phyloP scores from a whole-genome alignment of 2,888 invertebrate genomes.

The Patella pellucida region DNA sequence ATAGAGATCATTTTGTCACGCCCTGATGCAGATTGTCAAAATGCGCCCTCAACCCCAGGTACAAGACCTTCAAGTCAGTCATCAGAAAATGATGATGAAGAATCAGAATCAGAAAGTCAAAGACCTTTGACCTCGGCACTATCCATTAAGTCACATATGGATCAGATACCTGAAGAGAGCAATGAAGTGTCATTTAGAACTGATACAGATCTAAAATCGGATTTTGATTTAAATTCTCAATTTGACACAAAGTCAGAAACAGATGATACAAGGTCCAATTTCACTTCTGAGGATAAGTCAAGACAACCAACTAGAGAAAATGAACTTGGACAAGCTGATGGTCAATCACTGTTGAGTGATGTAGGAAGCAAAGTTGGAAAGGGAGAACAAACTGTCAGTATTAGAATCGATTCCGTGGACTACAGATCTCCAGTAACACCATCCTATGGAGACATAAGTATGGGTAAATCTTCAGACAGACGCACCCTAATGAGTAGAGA shows the following conservation, averaged over 20 bases:
- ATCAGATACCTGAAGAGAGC: neutral
- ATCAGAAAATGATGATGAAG: neutral
- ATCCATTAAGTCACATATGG: neutral
- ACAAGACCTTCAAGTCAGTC: slow-evolving; percentile 1
- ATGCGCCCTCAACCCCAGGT: neutral
- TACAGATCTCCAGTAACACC: neutral
- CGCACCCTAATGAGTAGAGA: slow-evolving; percentile 47
- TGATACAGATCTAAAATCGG: neutral
- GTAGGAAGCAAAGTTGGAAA: no score
- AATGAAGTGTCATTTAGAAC: neutral
- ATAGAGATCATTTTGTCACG: no score
- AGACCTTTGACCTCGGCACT: neutral
- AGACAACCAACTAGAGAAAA: neutral
- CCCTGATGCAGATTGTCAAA: no score
- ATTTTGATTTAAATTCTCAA: neutral
- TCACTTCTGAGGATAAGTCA: neutral
- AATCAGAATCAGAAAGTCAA: neutral
- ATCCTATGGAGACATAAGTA: neutral
- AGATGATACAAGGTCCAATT: neutral
- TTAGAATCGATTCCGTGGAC: no score
- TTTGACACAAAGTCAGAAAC: neutral
- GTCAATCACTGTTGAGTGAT: neutral
- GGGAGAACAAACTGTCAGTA: no score
- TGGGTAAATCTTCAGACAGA: slow-evolving; percentile 6
- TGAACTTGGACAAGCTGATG: neutral